Evolutionary conservation across 2,797 vertebrate genomes (phyloP).

Genomic region (Mergus octosetaceus): DNA sequence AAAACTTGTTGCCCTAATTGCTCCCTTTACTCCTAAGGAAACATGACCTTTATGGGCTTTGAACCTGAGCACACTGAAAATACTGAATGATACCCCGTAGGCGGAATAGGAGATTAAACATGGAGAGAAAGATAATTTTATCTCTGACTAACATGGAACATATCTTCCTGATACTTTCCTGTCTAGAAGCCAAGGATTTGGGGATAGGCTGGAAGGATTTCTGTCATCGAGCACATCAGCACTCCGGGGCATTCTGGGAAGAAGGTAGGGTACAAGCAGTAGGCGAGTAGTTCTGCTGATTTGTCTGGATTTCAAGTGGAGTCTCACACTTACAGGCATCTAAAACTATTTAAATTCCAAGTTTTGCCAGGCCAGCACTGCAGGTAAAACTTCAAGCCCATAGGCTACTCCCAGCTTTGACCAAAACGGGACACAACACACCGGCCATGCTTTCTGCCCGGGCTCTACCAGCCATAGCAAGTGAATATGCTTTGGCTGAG

Average conservation of each 20-base stretch:
- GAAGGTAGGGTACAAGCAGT: background rate
- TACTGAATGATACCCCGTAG: background rate
- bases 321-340: background rate
- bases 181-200: background rate
- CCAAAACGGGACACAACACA: background rate
- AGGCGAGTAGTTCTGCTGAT: background rate
- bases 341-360: background rate
- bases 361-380: background rate
- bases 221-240: background rate
- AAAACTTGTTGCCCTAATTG: constrained; percentile 74
- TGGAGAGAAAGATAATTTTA: background rate
- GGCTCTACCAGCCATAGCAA: background rate
- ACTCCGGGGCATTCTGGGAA: background rate
- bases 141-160: background rate
- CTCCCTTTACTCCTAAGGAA: constrained; percentile 61
- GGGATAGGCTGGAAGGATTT: background rate
- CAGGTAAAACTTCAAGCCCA: background rate
- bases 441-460: background rate
- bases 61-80: constrained; percentile 43
- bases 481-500: background rate
- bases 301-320: background rate
- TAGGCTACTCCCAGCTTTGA: background rate
- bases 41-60: constrained; percentile 52
- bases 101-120: background rate
- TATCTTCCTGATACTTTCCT: background rate